Base-by-base conservation (phyloP, 2,888 invertebrate genomes). In the Rotaria macrura region DNA sequence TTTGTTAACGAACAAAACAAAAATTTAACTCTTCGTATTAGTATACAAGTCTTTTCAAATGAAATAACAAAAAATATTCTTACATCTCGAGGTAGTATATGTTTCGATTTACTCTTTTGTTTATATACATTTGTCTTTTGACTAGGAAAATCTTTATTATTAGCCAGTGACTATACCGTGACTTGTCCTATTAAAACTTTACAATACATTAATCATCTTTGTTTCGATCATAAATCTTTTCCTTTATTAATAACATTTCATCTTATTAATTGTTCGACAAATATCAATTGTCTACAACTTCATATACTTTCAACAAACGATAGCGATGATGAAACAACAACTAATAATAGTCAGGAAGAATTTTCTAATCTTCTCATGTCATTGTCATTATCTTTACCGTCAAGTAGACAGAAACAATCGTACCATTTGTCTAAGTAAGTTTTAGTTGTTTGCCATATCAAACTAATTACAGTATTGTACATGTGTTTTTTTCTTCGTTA, bases 371-470 rank as follows among this genome's bases (percentile, higher is more conserved):
- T 65, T 65, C 65, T 65, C 29, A 34, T 65, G 65, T 65, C 65
- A 65, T 65, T 65, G 65, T 34, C 65, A 34, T 65, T 65, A 65
- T 20, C 65, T 65, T 34, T 65, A 34, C 38, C 65, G 34, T 65
- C 65, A 65, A 65, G 20, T 38, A 65, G 65, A 65, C 65, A 65
- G 65, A 65, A 65, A 65, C 65, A 65, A 65, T 65, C 65, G 65
- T 65, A 20, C 65, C 65, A 65, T 65, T 65, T 65, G 29, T 34
- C 65, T 65, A 65, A 65, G 65, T 65, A 65, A 65, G 65, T 38
- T 65, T 65, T 20, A 65, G 34, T 65, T 65, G 17, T 14, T 29
- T 65, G 34, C 65, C 34, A 65, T 65, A 14, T 65, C 34, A 34
- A 65, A 65, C 65, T 65, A 65, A 65, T 65, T 65, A 65, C 14